Evolutionary conservation across 2,113 vertebrate genomes (phyloP), one percentile per base, ranked within the genome.

Genomic region (Ceyx cyanopectus): DNA sequence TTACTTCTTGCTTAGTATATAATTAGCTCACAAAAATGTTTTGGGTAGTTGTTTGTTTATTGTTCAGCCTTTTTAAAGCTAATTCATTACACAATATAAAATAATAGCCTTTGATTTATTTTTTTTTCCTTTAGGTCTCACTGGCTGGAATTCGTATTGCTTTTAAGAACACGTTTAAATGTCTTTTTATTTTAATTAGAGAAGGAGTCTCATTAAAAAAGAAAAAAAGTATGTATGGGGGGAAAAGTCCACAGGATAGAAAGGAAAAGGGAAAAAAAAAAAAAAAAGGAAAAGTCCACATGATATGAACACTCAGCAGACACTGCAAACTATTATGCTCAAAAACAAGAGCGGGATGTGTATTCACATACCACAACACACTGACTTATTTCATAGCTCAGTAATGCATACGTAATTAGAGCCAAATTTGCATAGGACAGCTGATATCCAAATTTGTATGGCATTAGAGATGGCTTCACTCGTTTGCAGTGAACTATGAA

Each of bases 1-100:
- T 97, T 90, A 97, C 96, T 96, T 96, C 94, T 97, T 96, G 93
- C 94, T 96, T 97, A 95, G 93, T 96, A 89, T 73, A 60, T 97
- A 97, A 97, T 98, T 97, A 97, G 96, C 91, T 94, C 94, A 85
- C 75, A 56, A 70, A 85, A 92, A 50, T 83, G 60, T 94, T 97
- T 86, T 34, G 22, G 81, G 62, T 85, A 77, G 90, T 91, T 97
- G 81, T 97, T 97, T 97, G 92, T 97, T 97, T 94, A 94, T 93
- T 56, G 48, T 50, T 89, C 51, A 75, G 20, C 16, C 32, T 67
- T 88, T 94, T 94, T 50, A 91, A 88, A 93, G 62, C 23, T 88
- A 89, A 90, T 86, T 93, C 41, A 57, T 60, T 61, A 23, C 23
- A 62, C 27, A n/a, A 9, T 74, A 76, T 53, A 84, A 84, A 80